Conservation (phyloP, 2,797 vertebrate species). For the Stomatorhinus walkeri region DNA sequence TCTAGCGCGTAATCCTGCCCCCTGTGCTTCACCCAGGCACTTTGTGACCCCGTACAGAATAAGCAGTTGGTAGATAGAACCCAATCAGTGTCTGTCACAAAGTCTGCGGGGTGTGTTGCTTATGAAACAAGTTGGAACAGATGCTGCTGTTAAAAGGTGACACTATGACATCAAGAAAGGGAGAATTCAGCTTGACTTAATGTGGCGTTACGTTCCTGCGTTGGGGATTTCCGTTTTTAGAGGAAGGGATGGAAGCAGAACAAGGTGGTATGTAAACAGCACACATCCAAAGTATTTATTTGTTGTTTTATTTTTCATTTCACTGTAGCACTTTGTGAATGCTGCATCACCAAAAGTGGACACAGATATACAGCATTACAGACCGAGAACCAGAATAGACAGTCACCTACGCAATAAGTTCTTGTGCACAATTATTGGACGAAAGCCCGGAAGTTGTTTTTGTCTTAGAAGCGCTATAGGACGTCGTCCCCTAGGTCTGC, state of each 20-base stretch:
- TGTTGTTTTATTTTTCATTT: background rate
- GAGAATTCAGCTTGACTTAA: background rate
- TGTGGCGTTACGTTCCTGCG: background rate
- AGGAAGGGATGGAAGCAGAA: background rate
- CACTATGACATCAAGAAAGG: background rate
- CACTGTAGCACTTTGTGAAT: background rate
- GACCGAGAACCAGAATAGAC: background rate
- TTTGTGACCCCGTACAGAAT: background rate
- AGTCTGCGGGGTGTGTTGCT: background rate
- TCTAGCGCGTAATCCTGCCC: background rate
- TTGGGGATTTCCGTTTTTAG: background rate
- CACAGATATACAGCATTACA: background rate
- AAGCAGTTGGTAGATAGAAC: background rate
- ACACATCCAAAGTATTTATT: background rate
- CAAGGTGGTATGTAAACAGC: background rate
- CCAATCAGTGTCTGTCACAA: constrained; percentile 2
- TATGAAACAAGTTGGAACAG: background rate
- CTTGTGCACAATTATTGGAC: background rate
- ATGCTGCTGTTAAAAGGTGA: background rate
- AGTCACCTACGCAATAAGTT: constrained; percentile 1
- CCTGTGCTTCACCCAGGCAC: background rate
- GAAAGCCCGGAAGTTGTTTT: background rate
- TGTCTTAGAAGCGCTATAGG: background rate
- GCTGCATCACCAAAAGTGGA: background rate
- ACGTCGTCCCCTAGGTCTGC: background rate